phyloP scores from a whole-genome alignment of 2,113 vertebrate species.

The Gopherus flavomarginatus region DNA sequence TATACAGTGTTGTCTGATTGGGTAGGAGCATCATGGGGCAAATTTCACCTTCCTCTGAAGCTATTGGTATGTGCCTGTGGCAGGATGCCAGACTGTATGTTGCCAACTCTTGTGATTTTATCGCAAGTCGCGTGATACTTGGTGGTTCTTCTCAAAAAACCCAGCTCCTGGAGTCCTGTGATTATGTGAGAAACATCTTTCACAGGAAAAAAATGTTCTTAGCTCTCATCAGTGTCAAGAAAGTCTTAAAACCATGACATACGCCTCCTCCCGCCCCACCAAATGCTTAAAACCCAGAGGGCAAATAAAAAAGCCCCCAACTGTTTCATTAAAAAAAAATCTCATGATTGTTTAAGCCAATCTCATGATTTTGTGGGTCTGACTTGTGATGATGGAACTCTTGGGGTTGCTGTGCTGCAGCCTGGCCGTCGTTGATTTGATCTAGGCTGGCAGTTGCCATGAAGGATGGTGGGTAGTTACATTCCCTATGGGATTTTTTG shows the following conservation, averaged over 20 bases:
- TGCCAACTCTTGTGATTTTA: neutral
- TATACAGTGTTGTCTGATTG: neutral
- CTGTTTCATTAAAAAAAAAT: neutral
- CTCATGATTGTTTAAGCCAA: conserved; percentile 17
- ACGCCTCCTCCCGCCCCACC: too few relatives aligned
- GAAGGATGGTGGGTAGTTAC: neutral
- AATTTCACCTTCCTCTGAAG: neutral
- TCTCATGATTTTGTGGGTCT: conserved; percentile 34
- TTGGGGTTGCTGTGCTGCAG: conserved; percentile 37
- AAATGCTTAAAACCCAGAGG: neutral
- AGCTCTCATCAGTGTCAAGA: neutral
- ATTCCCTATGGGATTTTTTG: neutral
- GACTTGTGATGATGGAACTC: neutral
- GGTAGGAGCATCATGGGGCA: neutral
- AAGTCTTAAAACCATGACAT: neutral
- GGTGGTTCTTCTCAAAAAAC: conserved; percentile 1
- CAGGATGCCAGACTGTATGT: neutral
- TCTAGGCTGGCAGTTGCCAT: conserved; percentile 22
- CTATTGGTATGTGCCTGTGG: neutral
- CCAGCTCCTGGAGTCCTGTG: neutral
- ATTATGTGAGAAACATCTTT: fast-evolving
- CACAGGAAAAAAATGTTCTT: neutral
- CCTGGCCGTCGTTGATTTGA: neutral
- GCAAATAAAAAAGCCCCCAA: neutral
- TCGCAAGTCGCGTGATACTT: neutral